Conservation (phyloP, 2,113 vertebrate species). For the Tragelaphus strepsiceros region DNA sequence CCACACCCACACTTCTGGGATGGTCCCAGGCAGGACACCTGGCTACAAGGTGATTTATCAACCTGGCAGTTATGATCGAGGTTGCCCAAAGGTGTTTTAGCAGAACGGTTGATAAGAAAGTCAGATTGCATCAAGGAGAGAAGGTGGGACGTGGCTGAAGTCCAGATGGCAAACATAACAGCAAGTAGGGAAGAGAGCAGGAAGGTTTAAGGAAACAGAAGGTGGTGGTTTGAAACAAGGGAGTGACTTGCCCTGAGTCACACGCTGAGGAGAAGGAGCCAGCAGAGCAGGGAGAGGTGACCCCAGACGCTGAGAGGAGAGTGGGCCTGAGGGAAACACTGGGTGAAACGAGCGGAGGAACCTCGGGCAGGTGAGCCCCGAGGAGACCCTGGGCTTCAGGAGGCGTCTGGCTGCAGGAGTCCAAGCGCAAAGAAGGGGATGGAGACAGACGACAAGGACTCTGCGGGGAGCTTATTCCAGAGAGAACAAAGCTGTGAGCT, state of each 20-base stretch:
- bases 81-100: neutral
- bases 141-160: neutral
- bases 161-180: neutral
- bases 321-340: neutral
- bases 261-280: neutral
- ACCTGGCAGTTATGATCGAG: neutral
- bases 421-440: neutral
- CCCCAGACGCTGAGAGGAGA: neutral
- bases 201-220: neutral
- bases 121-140: neutral
- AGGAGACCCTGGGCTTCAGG: neutral
- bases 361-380: neutral
- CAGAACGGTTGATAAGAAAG: neutral
- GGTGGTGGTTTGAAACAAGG: neutral
- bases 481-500: neutral
- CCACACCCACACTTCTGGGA: neutral
- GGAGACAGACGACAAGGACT: neutral
- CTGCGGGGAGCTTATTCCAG: fast-evolving
- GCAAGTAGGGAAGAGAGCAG: neutral
- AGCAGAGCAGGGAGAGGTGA: too few species aligned
- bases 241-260: neutral
- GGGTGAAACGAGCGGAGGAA: fast-evolving
- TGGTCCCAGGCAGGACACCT: neutral
- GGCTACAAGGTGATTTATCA: neutral
- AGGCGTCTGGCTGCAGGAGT: too few species aligned